Evolutionary conservation across 2,888 invertebrate genomes (phyloP), one percentile per base, ranked within the genome.

Genomic region (Resseliella maxima): DNA sequence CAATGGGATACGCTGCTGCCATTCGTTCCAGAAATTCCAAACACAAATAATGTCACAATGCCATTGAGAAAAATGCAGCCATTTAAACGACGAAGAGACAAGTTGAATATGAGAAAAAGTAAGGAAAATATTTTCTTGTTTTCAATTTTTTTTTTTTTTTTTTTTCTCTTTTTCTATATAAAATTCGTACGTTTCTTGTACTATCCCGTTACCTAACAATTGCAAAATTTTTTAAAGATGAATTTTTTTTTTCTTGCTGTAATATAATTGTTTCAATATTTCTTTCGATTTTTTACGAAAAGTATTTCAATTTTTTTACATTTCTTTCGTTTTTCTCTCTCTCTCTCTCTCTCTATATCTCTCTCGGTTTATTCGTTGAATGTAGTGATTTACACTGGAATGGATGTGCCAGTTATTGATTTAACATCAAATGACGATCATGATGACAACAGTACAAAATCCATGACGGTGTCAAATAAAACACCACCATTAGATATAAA

Each of bases 401-500:
- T 31, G 72, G 3, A 35, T 24, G 72, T 72, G 72, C 72, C 72
- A 0, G 31, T 72, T n/a, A 72, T 72, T 31, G 72, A 72, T 31
- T 31, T 72, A 35, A 72, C 72, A 31, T 27, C 31, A 35, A 31
- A 31, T 15, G 72, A 72, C 6, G 72, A 72, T 27, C 10, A 2
- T 12, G 59, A 59, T 27, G 24, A 59, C 3, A 3, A 2, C 18
- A 50, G 2, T 0, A n/a, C 24, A 59, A 2, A 3, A 0, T 24
- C 59, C 18, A 2, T 27, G 5, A 24, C 24, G 1, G 10, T 24
- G 24, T 27, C 12, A 3, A 59, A 59, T 59, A 27, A n/a, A 59
- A 59, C 59, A 12, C 59, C 59, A 27, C 31, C 72, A 15, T 31
- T 72, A 72, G 72, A 72, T 15, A 72, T 72, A 31, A 72, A 72